A percentile compares a stretch with the other conserved stretches of the same genome.
phyloP scores from a whole-genome alignment of 2,888 invertebrate species.

The Tridacna crocea region DNA sequence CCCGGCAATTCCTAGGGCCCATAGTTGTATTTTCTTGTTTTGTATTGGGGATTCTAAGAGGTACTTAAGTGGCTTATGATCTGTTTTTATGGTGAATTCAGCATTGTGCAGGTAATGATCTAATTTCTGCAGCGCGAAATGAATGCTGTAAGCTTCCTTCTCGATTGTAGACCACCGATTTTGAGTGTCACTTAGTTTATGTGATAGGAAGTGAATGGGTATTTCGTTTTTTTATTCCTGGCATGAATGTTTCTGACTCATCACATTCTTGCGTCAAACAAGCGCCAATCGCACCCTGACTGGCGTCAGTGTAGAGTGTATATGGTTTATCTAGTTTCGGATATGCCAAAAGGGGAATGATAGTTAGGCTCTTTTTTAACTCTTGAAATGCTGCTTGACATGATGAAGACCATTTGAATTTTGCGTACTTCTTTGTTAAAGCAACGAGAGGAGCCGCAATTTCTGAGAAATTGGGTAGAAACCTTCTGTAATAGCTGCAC shows the following conservation, averaged over 20 bases:
- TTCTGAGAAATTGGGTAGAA: no score
- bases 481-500: no score
- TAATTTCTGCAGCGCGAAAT: slow-evolving; percentile 30
- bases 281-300: neutral
- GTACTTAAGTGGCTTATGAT: slow-evolving; percentile 25
- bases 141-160: slow-evolving; percentile 24
- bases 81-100: neutral
- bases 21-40: no score
- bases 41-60: slow-evolving; percentile 33
- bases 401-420: slow-evolving; percentile 14
- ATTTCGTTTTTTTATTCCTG: neutral
- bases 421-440: slow-evolving; percentile 21
- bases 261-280: neutral
- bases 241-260: neutral
- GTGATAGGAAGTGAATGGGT: slow-evolving; percentile 24
- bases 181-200: slow-evolving; percentile 7
- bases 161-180: neutral
- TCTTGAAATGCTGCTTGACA: neutral
- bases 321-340: slow-evolving; percentile 4
- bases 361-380: neutral
- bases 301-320: slow-evolving; percentile 4
- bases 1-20: no score
- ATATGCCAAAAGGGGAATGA: neutral
- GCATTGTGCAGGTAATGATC: neutral
- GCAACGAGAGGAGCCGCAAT: slow-evolving; percentile 11